phyloP scores from a whole-genome alignment of 2,888 invertebrate genomes.

The Gasteruption jaculator region DNA sequence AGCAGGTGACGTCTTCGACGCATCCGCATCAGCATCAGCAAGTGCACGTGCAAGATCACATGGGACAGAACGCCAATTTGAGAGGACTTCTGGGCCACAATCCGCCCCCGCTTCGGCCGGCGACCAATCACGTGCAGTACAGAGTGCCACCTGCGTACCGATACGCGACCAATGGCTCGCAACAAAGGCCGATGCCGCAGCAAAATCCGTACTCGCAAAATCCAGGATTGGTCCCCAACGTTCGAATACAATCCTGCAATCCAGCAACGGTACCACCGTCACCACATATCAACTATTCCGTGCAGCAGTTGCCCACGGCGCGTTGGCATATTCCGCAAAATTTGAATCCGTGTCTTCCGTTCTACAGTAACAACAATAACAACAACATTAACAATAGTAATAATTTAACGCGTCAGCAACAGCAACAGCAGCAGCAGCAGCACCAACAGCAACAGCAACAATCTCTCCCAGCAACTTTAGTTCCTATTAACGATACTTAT shows the following conservation, averaged over 20 bases:
- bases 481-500: conserved; percentile 56
- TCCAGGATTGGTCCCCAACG: conserved; percentile 33
- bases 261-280: conserved; percentile 28
- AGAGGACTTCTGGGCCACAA: conserved; percentile 35
- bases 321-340: conserved; percentile 78
- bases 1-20: conserved; percentile 58
- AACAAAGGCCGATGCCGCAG: conserved; percentile 33
- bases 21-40: conserved; percentile 57
- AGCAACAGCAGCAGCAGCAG: background rate
- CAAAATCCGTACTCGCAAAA: conserved; percentile 40
- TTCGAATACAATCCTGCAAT: conserved; percentile 39
- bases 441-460: too few relatives aligned
- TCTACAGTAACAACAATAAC: conserved; percentile 25
- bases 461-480: conserved; percentile 27
- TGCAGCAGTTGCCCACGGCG: conserved; percentile 36
- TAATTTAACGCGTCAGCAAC: background rate
- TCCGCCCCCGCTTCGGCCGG: conserved; percentile 42
- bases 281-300: conserved; percentile 34
- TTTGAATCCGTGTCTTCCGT: conserved; percentile 35
- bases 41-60: conserved; percentile 40
- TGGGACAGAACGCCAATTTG: conserved; percentile 39
- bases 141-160: conserved; percentile 40
- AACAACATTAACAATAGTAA: conserved; percentile 13
- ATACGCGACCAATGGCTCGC: conserved; percentile 34
- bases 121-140: conserved; percentile 39